Base-by-base conservation (phyloP, 1,140 invertebrate genomes). In the Campodea augens region DNA sequence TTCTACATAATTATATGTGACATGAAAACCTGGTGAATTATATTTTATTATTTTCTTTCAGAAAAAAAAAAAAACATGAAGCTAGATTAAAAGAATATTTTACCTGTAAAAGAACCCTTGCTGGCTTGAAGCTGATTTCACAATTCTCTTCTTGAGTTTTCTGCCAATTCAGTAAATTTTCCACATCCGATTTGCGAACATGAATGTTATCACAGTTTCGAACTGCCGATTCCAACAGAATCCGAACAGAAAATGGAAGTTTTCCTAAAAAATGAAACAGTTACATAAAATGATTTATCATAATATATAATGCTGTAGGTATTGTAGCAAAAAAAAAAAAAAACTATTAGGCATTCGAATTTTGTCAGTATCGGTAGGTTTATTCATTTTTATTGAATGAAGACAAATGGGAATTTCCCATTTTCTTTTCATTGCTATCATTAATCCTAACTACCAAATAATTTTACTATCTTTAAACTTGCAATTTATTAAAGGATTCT, bases 131-230 rank as follows among this genome's bases (percentile, higher is more conserved):
- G 1, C 89, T 79, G 25, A 98, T 79, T 69, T 98, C 93, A n/a
- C 87, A 77, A 40, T 75, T 78, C 19, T 67, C 71, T 52, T 73
- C 64, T 63, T 90, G 78, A 59, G 81, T 77, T 32, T 65, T 57
- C 61, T 88, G 73, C 93, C 93, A 98, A 50, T 86, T 68, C n/a
- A 97, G 64, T 32, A 98, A 83, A 51, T 81, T 91, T 47, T 83
- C 64, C 1, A 98, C 89, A 70, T 98, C 92, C 42, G 71, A 66
- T 58, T 82, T 70, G 36, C 75, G 73, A 4, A 88, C 74, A 61
- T 92, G 85, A 59, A 97, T 96, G 53, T 87, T 81, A 66, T 98
- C 93, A 64, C 92, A 98, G 66, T 93, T 92, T 44, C 95, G 68
- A 1, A 98, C 77, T 24, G 88, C 89, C 5, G 91, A 91, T 66